Percentiles rank a stretch among this genome's conserved stretches.
These are phyloP conservation scores for Ambastaia sidthimunki DNA, from an alignment of 2,797 vertebrate genomes.

Conservation along the genomic window DNA sequence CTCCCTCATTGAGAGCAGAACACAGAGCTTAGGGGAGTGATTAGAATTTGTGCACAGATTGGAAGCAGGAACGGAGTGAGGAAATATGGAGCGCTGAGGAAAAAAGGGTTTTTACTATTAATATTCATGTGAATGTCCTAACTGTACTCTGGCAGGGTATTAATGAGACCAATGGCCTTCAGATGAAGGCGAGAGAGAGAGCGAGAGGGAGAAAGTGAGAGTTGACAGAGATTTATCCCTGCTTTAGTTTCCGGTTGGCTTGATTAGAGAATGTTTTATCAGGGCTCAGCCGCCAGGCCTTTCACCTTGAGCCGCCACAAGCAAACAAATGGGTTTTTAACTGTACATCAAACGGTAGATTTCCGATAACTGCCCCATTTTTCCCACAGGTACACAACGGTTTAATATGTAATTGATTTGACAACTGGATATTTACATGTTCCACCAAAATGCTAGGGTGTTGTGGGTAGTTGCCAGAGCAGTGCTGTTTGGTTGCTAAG, in stretches of 20 bases:
- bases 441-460: background rate
- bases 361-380: slow-evolving; percentile 36
- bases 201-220: slow-evolving; percentile 32
- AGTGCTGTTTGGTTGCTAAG: background rate
- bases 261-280: slow-evolving; percentile 77
- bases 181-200: slow-evolving; percentile 58
- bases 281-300: slow-evolving; percentile 64
- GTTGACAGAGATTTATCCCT: slow-evolving; percentile 65
- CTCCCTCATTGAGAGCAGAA: slow-evolving; percentile 76
- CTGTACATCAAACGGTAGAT: slow-evolving; percentile 60
- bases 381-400: slow-evolving; percentile 47
- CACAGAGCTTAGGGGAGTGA: slow-evolving; percentile 77
- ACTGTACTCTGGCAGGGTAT: slow-evolving; percentile 69
- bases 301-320: slow-evolving; percentile 77
- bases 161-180: slow-evolving; percentile 76
- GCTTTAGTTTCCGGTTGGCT: slow-evolving; percentile 65
- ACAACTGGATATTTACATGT: slow-evolving; percentile 14
- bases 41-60: slow-evolving; percentile 78
- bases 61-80: slow-evolving; percentile 61
- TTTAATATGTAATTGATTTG: slow-evolving; percentile 34
- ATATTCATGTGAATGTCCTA: slow-evolving; percentile 75
- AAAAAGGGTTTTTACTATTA: slow-evolving; percentile 65
- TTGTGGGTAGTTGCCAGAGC: background rate
- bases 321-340: slow-evolving; percentile 76
- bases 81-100: slow-evolving; percentile 34